Evolutionary conservation across 2,888 invertebrate genomes (phyloP).

Genomic region (Idaea straminata): DNA sequence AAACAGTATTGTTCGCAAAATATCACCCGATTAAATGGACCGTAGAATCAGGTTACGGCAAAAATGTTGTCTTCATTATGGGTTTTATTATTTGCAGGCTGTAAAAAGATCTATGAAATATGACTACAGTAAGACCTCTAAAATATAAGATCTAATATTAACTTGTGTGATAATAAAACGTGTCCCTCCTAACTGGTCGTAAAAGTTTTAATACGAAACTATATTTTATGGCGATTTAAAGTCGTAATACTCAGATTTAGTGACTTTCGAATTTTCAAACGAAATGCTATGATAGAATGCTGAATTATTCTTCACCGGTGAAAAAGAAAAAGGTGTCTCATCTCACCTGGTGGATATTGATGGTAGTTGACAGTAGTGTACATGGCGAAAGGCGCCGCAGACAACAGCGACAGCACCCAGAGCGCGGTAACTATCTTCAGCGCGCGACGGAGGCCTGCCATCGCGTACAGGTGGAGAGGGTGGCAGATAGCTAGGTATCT

Average conservation of each 20-base stretch:
- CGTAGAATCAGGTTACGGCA: not conserved
- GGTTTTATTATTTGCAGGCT: not conserved
- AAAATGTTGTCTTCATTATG: not conserved
- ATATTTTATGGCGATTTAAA: not conserved
- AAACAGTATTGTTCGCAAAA: not conserved
- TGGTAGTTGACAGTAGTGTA: conserved; percentile 88
- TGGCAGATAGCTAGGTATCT: conserved; percentile 95
- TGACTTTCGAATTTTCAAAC: not conserved
- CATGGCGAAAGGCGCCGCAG: conserved; percentile 88
- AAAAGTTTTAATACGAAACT: not conserved
- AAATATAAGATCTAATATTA: not conserved
- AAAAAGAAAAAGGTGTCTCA: too few species aligned
- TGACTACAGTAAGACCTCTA: not conserved
- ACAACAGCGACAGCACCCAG: conserved; percentile 87
- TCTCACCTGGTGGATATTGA: conserved; percentile 84
- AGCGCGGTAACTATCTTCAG: conserved; percentile 87
- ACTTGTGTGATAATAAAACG: not conserved
- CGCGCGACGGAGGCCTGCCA: conserved; percentile 91
- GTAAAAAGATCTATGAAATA: not conserved
- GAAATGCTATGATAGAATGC: too few species aligned
- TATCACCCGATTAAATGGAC: not conserved
- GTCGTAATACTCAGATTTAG: not conserved
- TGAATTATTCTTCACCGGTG: too few species aligned
- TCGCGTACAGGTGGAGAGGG: conserved; percentile 89
- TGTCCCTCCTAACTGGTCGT: not conserved